Evolutionary conservation across 2,113 vertebrate genomes (phyloP).

Genomic region (Cyanocitta stelleri): DNA sequence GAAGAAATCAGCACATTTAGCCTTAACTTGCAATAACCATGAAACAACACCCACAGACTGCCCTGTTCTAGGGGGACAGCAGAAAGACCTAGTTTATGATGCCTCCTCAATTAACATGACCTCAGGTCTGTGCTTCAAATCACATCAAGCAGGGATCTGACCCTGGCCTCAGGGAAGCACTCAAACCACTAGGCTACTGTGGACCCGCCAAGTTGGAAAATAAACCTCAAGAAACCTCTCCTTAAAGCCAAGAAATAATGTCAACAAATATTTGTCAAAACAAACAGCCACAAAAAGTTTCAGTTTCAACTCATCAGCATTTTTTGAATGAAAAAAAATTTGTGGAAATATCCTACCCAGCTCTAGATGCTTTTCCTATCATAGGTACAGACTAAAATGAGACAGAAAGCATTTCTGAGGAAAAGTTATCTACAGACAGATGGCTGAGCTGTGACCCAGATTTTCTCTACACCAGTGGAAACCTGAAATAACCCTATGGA

Average conservation of each 20-base stretch:
- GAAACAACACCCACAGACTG: background rate
- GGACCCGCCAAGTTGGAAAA: background rate
- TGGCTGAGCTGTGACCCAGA: conserved; percentile 45
- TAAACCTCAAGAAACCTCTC: background rate
- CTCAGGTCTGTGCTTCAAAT: background rate
- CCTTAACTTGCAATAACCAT: background rate
- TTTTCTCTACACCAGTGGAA: conserved; percentile 12
- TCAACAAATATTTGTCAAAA: background rate
- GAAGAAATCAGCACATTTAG: background rate
- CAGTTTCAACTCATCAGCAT: background rate
- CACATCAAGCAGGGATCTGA: background rate
- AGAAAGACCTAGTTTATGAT: background rate
- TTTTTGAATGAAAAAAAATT: background rate
- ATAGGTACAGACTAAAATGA: background rate
- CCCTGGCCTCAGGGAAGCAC: background rate
- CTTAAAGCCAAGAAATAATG: background rate
- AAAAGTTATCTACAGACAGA: conserved; percentile 17
- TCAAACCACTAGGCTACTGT: background rate
- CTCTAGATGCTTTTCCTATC: background rate
- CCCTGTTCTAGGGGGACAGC: background rate
- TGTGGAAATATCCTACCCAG: background rate
- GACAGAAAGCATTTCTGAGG: conserved; percentile 17
- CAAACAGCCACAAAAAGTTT: background rate
- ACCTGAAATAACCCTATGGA: conserved; percentile 24
- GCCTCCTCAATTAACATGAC: background rate